Evolutionary conservation across 2,888 invertebrate genomes (phyloP).

Genomic region (Ennomos quercinarius): DNA sequence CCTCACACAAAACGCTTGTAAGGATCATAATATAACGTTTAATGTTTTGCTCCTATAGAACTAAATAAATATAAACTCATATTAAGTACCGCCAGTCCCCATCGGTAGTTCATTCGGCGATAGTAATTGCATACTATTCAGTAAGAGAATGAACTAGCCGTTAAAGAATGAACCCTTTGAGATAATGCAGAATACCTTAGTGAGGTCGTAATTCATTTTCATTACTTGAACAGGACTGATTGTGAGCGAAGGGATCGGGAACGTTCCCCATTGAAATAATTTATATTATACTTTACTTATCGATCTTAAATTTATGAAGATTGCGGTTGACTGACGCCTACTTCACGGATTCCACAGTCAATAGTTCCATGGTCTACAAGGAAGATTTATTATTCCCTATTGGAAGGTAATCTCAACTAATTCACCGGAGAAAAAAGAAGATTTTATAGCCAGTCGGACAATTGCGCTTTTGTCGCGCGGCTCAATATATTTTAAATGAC

Average conservation of each 20-base stretch:
- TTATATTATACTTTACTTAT: constrained; percentile 56
- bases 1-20: too few species aligned
- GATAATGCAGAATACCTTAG: constrained; percentile 16
- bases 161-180: constrained; percentile 5
- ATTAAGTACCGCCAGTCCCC: not conserved
- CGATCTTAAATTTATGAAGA: constrained; percentile 79
- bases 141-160: constrained; percentile 5
- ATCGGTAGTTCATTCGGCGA: not conserved
- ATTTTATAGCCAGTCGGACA: constrained; percentile 75
- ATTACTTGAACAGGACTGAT: constrained; percentile 54
- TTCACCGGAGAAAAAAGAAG: constrained; percentile 80
- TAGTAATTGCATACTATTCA: constrained; percentile 15
- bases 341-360: constrained; percentile 61
- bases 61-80: not conserved
- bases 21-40: not conserved
- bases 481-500: constrained; percentile 84
- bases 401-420: constrained; percentile 81
- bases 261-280: constrained; percentile 49
- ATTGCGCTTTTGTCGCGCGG: constrained; percentile 71
- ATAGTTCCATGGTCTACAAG: constrained; percentile 60
- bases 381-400: constrained; percentile 81
- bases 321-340: constrained; percentile 74
- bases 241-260: constrained; percentile 54
- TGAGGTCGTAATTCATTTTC: constrained; percentile 56
- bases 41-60: not conserved